Conservation (phyloP, 2,888 invertebrate species). For the Caradrina kadenii region DNA sequence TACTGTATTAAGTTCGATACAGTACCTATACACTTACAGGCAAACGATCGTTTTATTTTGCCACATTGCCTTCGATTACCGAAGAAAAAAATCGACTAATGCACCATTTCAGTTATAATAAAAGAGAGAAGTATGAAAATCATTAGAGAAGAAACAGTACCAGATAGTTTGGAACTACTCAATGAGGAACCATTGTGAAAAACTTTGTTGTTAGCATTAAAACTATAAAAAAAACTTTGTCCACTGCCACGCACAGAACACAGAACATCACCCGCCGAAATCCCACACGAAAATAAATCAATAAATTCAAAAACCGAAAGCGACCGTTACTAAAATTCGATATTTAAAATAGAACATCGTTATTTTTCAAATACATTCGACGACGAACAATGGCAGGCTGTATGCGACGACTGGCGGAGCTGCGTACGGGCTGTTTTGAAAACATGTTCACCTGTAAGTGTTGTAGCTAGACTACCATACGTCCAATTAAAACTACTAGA, state of each 20-base stretch:
- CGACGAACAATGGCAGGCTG: conserved; percentile 68
- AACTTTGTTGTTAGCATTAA: neutral
- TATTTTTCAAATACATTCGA: conserved; percentile 64
- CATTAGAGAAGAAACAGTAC: conserved; percentile 6
- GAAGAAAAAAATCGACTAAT: conserved; percentile 3
- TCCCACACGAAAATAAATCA: conserved; percentile 30
- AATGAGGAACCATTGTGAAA: conserved; percentile 32
- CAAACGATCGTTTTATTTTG: conserved; percentile 33
- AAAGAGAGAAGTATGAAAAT: conserved; percentile 3
- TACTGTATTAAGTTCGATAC: conserved; percentile 59
- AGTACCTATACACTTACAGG: conserved; percentile 40
- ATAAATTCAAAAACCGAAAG: conserved; percentile 45
- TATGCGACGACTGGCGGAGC: conserved; percentile 52
- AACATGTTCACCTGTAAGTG: conserved; percentile 66
- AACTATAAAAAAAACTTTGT: neutral
- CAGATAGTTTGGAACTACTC: neutral
- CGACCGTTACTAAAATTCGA: conserved; percentile 58
- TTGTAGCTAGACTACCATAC: conserved; percentile 63
- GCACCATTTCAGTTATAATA: neutral
- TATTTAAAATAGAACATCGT: conserved; percentile 56
- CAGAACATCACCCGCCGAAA: conserved; percentile 37
- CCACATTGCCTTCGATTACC: conserved; percentile 26
- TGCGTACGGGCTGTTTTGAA: conserved; percentile 63
- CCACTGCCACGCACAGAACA: conserved; percentile 49
- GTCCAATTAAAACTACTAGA: conserved; percentile 61